Percentiles rank a stretch among this genome's conserved stretches.
Evolutionary conservation across 2,113 vertebrate species (phyloP).

Genomic region (Australoheros scitulus): DNA sequence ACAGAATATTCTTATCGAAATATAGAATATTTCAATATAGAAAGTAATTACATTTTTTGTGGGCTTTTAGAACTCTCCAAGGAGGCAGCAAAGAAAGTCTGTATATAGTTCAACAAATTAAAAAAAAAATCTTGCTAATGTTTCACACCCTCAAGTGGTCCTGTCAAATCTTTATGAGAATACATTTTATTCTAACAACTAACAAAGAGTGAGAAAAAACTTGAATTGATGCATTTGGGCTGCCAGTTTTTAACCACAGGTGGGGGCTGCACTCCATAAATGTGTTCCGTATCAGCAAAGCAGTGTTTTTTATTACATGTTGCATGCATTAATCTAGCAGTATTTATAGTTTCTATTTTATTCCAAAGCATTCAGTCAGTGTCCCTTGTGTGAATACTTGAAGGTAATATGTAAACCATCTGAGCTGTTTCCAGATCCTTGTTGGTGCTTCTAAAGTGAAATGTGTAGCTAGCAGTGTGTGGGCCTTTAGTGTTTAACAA

Average conservation of each 20-base stretch:
- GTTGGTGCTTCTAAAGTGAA: background rate
- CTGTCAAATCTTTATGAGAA: background rate
- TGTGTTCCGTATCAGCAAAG: background rate
- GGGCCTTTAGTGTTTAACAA: background rate
- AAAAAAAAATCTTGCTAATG: background rate
- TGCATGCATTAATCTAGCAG: background rate
- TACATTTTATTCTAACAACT: background rate
- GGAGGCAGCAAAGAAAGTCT: background rate
- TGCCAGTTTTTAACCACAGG: conserved; percentile 49
- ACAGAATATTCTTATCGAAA: too few relatives aligned
- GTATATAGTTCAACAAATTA: background rate
- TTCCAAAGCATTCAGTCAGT: background rate
- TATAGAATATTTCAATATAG: too few relatives aligned
- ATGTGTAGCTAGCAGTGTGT: background rate
- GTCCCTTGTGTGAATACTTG: background rate
- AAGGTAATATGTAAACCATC: background rate
- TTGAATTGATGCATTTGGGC: background rate
- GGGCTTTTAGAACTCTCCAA: too few relatives aligned
- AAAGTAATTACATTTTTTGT: background rate
- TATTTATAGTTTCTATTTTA: background rate
- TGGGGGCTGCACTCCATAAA: conserved; percentile 52
- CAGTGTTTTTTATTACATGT: background rate
- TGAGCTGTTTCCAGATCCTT: background rate
- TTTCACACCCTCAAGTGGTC: background rate
- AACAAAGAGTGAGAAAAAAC: background rate